Percentiles rank a stretch among this genome's conserved stretches.
Evolutionary conservation across 1,140 invertebrate genomes (phyloP).

Genomic region (Chymomyza costata): DNA sequence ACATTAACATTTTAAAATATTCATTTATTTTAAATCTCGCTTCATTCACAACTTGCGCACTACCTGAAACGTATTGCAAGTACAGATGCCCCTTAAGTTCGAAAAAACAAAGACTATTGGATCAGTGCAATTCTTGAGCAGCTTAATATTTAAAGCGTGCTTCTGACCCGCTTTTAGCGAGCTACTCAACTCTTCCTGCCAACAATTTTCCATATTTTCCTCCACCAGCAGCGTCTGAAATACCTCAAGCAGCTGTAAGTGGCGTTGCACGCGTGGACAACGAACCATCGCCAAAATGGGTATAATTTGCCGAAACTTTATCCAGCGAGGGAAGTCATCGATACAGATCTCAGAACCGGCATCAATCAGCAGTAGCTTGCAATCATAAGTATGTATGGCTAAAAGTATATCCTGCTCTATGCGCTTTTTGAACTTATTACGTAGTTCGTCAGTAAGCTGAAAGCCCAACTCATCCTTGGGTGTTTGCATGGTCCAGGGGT

Average conservation of each 20-base stretch:
- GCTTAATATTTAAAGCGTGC: constrained; percentile 24
- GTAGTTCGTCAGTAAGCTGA: constrained; percentile 22
- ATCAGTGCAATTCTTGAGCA: constrained; percentile 34
- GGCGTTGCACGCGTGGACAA: constrained; percentile 34
- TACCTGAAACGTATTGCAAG: constrained; percentile 45
- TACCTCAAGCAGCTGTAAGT: constrained; percentile 40
- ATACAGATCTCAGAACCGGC: constrained; percentile 35
- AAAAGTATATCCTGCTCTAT: constrained; percentile 41
- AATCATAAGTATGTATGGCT: constrained; percentile 34
- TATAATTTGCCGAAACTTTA: constrained; percentile 50
- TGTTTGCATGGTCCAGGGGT: constrained; percentile 62
- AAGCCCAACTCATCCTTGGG: constrained; percentile 39
- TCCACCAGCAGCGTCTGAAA: constrained; percentile 44
- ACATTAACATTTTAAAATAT: too few relatives aligned
- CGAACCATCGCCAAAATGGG: constrained; percentile 47
- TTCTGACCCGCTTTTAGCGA: constrained; percentile 31
- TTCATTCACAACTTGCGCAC: too few relatives aligned
- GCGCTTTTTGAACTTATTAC: constrained; percentile 11
- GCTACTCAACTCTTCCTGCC: constrained; percentile 49
- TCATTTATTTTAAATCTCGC: too few relatives aligned
- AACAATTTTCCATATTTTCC: constrained; percentile 34
- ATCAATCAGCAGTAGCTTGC: constrained; percentile 58
- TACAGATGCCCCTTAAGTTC: constrained; percentile 44
- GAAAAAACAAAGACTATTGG: constrained; percentile 55
- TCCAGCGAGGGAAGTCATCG: constrained; percentile 48